Evolutionary conservation across 2,888 invertebrate genomes (phyloP).

Genomic region (Tortrix viridana): DNA sequence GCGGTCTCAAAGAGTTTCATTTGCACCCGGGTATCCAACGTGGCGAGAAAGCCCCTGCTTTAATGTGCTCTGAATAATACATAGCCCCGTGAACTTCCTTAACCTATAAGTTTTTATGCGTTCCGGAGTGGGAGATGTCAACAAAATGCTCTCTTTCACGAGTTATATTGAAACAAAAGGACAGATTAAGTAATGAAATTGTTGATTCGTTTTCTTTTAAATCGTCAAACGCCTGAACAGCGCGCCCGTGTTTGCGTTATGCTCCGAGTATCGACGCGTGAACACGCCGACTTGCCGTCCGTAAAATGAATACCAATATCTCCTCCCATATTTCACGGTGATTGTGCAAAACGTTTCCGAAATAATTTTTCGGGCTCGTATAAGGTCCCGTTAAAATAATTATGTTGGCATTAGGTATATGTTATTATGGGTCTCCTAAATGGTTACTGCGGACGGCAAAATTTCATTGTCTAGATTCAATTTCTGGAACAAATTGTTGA

Average conservation of each 20-base stretch:
- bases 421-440: conserved; percentile 4
- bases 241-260: not conserved
- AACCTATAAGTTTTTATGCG: conserved; percentile 14
- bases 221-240: not conserved
- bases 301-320: conserved; percentile 23
- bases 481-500: conserved; percentile 47
- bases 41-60: conserved; percentile 41
- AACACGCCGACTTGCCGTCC: conserved; percentile 23
- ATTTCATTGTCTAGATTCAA: conserved; percentile 27
- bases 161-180: conserved; percentile 3
- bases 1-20: conserved; percentile 40
- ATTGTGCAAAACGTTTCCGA: conserved; percentile 14
- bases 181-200: conserved; percentile 16
- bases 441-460: not conserved
- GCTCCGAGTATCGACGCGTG: conserved; percentile 19
- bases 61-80: conserved; percentile 54
- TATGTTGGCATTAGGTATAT: not conserved
- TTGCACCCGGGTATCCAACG: conserved; percentile 46
- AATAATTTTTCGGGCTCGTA: conserved; percentile 7
- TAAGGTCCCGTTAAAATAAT: conserved; percentile 19
- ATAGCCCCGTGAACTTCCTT: conserved; percentile 45
- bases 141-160: conserved; percentile 6
- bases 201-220: conserved; percentile 9
- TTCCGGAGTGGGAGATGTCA: conserved; percentile 7
- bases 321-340: conserved; percentile 14